A percentile compares a stretch with the other conserved stretches of the same genome.
Conservation (phyloP, 92 coral and sea anemone species). For the Phymanthus crucifer region DNA sequence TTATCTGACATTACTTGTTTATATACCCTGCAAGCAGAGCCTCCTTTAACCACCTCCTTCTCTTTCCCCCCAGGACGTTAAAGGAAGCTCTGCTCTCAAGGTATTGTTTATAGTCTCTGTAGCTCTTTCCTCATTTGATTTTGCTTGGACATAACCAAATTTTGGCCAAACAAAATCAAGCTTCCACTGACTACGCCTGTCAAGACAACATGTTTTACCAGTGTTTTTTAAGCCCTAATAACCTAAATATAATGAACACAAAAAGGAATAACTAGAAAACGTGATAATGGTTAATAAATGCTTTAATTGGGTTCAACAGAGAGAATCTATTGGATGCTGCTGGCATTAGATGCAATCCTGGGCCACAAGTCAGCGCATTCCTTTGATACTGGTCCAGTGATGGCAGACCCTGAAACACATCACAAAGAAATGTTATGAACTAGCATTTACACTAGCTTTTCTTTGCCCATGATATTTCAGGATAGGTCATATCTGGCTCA, state of each 20-base stretch:
- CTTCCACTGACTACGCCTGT: no score
- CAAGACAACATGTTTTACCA: no score
- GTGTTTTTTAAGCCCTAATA: background rate
- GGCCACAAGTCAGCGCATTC: constrained; percentile 99
- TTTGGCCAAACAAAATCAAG: no score
- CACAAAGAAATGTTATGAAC: background rate
- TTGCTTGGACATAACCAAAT: no score
- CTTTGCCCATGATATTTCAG: background rate
- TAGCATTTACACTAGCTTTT: background rate
- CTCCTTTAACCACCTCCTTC: no score
- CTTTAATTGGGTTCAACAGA: constrained; percentile 11
- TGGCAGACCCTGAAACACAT: constrained; percentile 82
- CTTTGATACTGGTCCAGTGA: constrained; percentile 99
- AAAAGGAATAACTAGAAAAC: background rate
- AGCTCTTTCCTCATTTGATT: no score
- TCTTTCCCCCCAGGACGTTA: no score
- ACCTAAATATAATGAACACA: background rate
- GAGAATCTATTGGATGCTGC: constrained; percentile 82
- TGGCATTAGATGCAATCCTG: constrained; percentile 99
- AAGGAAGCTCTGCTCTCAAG: no score
- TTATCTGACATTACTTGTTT: no score
- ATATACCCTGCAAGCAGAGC: no score
- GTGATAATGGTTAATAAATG: constrained; percentile 1
- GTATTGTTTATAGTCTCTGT: no score
- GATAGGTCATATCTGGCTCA: background rate